Conservation (phyloP, 2,888 invertebrate genomes). For the Drosophila hamatofila region DNA sequence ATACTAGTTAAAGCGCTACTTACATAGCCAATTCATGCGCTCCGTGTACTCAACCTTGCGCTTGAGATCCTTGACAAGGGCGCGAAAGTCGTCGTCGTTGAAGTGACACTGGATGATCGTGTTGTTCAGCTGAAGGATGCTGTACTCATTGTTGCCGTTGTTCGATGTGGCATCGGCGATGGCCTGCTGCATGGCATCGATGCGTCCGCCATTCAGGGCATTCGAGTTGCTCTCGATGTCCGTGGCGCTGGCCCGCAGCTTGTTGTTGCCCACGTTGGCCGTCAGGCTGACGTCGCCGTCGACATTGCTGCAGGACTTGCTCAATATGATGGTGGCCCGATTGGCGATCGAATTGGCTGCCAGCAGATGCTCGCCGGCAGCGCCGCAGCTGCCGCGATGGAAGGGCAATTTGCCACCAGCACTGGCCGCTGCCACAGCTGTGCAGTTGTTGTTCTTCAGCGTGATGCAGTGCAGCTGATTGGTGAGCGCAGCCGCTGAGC, state of each 20-base stretch:
- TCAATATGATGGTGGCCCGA: conserved; percentile 84
- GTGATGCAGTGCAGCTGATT: conserved; percentile 83
- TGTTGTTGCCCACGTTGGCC: conserved; percentile 39
- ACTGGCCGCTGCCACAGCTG: conserved; percentile 63
- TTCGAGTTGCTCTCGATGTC: conserved; percentile 73
- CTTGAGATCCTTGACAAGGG: conserved; percentile 84
- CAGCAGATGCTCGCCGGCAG: conserved; percentile 83
- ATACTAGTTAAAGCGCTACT: conserved; percentile 70
- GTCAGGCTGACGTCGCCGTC: conserved; percentile 67
- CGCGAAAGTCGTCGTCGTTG: conserved; percentile 84
- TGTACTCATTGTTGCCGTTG: conserved; percentile 84
- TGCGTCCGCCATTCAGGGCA: conserved; percentile 51
- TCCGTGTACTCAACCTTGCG: conserved; percentile 85
- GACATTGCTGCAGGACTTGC: conserved; percentile 84
- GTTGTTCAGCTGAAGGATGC: conserved; percentile 84
- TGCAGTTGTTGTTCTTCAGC: conserved; percentile 83
- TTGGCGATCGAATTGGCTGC: conserved; percentile 84
- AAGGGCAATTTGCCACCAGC: conserved; percentile 68
- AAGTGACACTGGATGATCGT: conserved; percentile 85
- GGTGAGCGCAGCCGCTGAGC: conserved; percentile 68
- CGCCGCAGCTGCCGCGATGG: conserved; percentile 84
- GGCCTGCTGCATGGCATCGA: conserved; percentile 54
- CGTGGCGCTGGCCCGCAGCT: conserved; percentile 70
- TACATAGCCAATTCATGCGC: conserved; percentile 86
- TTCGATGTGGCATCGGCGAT: conserved; percentile 56